Evolutionary conservation across 2,888 invertebrate genomes (phyloP), one percentile per base, ranked within the genome.

Genomic region (Tubulanus polymorphus): DNA sequence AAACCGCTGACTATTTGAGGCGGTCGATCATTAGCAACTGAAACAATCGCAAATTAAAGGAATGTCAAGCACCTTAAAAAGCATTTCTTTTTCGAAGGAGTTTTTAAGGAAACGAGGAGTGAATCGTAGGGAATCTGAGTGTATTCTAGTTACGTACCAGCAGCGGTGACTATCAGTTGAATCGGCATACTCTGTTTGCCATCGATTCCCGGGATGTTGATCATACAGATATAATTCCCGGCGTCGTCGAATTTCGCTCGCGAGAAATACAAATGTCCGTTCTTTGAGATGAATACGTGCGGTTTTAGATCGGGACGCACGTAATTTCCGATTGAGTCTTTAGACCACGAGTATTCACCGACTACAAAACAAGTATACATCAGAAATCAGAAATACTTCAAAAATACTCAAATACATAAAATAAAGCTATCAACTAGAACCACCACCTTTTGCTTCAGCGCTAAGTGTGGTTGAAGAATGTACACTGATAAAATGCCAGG

Each of bases 191-290:
- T 74, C 48, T 63, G 67, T 47, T 64, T 69, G 37, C 64, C 64
- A 12, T 63, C 64, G 6, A 54, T 46, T 10, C 41, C 27, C 12
- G 64, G 64, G 10, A 56, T 57, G 53, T 54, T 49, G 32, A 67
- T 64, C 30, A 61, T 28, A 45, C 68, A 68, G 56, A 58, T 66
- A 60, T 76, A 78, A 15, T 54, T 53, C 1, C 70, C 75, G 8
- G 63, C 61, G 48, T 78, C 76, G 53, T 93, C 91, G 28, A 87
- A 86, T 80, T 95, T 94, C 67, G 96, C 84, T 6, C 92, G 90
- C 23, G 95, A 93, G 75, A 96, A 95, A 74, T 96, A 96, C 18
- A 96, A 83, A 15, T 93, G 90, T 45, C 95, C 95, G 81, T 95
- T 94, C 70, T 87, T 84, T 0, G 95, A 95, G 0, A 94, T 93